Base-by-base conservation (phyloP, 2,113 vertebrate genomes). In the Coregonus clupeaformis region DNA sequence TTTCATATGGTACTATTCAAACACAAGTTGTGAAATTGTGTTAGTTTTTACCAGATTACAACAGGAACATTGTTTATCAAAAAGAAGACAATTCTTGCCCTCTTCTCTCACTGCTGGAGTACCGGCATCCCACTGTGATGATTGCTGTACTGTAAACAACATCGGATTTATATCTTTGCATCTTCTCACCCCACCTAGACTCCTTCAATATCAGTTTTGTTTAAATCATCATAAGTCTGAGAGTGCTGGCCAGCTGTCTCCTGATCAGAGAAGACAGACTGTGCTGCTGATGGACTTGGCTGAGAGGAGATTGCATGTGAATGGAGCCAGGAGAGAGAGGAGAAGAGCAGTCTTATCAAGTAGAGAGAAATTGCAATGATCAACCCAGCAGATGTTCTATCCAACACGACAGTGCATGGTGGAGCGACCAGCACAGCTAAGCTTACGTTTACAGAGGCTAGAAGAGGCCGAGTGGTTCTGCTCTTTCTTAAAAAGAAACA, bases 401-500 rank as follows among this genome's bases (percentile, higher is more conserved):
- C 68, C 42, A 30, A 71, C 77, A 75, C 69, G 78, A 74, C 60
- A 62, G 57, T n/a, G 74, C 82, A 90, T 66, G 82, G 73, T 66
- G 82, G 73, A 82, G 68, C 85, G 57, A 60, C 20, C 57, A 60
- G 57, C 86, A 80, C 74, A 70, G 79, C 80, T 68, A 74, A 84
- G 86, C 84, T 89, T 72, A 82, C 75, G 75, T 32, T 47, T 25
- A 62, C 71, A 69, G 79, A 87, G 83, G 82, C 87, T 27, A 77
- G 72, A 69, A 84, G 77, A 85, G 85, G 83, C 80, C 72, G 68
- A 83, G 82, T 78, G n/a, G 57, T 7, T 60, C 57, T 60, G 57
- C 82, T 89, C 88, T 92, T 89, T 89, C 92, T 92, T 92, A 91
- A 92, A 90, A 89, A 90, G 90, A 92, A 93, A 90, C 90, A 91